A percentile compares a stretch with the other conserved stretches of the same genome.
Evolutionary conservation across 23 tunicate genomes (phyloP).

Genomic region (Botrylloides violaceus): DNA sequence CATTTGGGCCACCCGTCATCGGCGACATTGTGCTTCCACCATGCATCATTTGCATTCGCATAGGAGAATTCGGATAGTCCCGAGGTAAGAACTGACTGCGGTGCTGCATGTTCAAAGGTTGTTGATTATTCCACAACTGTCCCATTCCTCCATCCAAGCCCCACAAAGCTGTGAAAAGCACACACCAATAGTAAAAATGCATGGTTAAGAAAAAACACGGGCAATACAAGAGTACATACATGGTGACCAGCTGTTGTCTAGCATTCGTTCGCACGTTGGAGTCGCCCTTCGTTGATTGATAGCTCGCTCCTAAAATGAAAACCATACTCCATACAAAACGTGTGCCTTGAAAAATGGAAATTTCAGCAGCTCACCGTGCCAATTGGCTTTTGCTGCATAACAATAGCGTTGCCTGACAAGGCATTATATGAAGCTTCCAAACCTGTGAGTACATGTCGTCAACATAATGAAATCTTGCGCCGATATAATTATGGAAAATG

Average conservation of each 20-base stretch:
- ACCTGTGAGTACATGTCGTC: too few species aligned
- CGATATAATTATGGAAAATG: too few species aligned
- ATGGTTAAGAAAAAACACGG: too few species aligned
- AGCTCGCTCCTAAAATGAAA: not conserved
- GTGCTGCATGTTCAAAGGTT: not conserved
- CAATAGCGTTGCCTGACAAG: not conserved
- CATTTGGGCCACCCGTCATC: not conserved
- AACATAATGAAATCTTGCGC: too few species aligned
- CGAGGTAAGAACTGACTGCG: not conserved
- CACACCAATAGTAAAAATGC: too few species aligned
- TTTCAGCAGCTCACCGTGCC: slow-evolving; percentile 25
- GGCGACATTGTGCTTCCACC: not conserved
- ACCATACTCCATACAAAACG: too few species aligned
- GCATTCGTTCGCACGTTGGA: not conserved
- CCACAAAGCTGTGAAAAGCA: too few species aligned
- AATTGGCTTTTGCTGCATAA: slow-evolving; percentile 13
- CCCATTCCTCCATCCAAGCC: not conserved
- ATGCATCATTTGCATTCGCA: not conserved
- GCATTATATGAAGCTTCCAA: not conserved
- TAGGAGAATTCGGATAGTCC: not conserved
- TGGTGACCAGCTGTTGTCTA: not conserved
- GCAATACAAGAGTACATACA: too few species aligned
- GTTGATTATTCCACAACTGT: not conserved
- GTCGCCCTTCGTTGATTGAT: not conserved
- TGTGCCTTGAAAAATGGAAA: too few species aligned